These are phyloP conservation scores for Acronicta alni DNA, from an alignment of 2,888 invertebrate species.

Conservation along the genomic window DNA sequence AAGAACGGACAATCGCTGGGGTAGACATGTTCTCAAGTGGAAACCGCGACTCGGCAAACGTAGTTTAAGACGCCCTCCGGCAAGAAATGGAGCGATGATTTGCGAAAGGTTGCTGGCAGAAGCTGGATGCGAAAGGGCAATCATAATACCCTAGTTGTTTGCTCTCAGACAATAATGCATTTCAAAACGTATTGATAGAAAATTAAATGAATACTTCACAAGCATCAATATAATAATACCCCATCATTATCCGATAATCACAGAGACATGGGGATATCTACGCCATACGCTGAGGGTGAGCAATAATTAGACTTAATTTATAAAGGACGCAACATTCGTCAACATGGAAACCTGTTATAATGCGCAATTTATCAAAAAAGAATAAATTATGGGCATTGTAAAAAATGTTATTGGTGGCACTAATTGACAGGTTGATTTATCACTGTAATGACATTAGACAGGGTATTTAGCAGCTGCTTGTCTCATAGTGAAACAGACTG, in stretches of 20 bases:
- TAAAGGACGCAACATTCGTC: slow-evolving; percentile 31
- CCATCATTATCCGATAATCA: slow-evolving; percentile 32
- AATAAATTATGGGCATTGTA: slow-evolving; percentile 50
- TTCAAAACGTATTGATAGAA: slow-evolving; percentile 3
- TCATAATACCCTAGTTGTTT: no score
- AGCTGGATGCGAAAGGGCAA: no score
- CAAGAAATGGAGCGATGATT: no score
- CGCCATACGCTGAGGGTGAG: slow-evolving; percentile 30
- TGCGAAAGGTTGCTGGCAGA: no score
- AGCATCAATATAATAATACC: slow-evolving; percentile 34
- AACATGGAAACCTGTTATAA: slow-evolving; percentile 52
- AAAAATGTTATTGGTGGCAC: slow-evolving; percentile 47
- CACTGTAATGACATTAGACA: slow-evolving; percentile 35
- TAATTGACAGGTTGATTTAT: slow-evolving; percentile 61
- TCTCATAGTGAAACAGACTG: not conserved
- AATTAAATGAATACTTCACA: slow-evolving; percentile 10
- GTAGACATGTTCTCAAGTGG: no score
- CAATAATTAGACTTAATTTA: slow-evolving; percentile 55
- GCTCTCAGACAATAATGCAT: not conserved
- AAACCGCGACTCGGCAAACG: no score
- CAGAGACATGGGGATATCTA: slow-evolving; percentile 2
- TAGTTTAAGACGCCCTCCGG: no score
- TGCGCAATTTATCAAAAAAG: slow-evolving; percentile 27
- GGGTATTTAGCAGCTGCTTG: slow-evolving; percentile 38
- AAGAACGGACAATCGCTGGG: no score